Percentiles rank a stretch among this genome's conserved stretches.
phyloP scores from a whole-genome alignment of 2,888 invertebrate species.

The Agriopis leucophaearia region DNA sequence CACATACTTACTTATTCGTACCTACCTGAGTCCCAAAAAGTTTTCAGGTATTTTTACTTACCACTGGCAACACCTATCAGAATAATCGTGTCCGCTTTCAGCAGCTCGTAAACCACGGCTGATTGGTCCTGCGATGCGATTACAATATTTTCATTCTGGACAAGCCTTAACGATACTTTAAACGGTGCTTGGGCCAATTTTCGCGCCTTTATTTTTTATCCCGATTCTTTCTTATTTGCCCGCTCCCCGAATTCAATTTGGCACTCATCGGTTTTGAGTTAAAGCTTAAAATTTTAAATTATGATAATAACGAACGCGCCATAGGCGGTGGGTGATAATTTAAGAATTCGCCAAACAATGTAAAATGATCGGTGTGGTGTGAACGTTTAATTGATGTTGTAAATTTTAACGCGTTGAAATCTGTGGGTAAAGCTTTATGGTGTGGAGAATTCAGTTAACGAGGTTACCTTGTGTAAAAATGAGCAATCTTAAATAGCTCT shows the following conservation, averaged over 20 bases:
- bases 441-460: neutral
- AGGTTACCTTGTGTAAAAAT: neutral
- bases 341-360: conserved; percentile 71
- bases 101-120: conserved; percentile 73
- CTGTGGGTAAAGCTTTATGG: conserved; percentile 20
- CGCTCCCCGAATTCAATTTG: conserved; percentile 84
- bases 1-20: neutral
- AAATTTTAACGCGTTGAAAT: conserved; percentile 51
- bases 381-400: conserved; percentile 71
- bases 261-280: conserved; percentile 80
- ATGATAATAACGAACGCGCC: conserved; percentile 74
- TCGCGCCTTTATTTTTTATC: conserved; percentile 65
- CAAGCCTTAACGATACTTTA: conserved; percentile 83
- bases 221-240: conserved; percentile 71
- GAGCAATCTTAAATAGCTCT: neutral
- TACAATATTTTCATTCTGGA: conserved; percentile 78
- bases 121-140: conserved; percentile 62
- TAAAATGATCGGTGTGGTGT: conserved; percentile 64
- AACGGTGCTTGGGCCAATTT: conserved; percentile 79
- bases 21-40: neutral
- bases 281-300: conserved; percentile 73
- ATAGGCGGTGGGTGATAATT: conserved; percentile 74
- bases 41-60: conserved; percentile 5
- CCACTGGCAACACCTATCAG: conserved; percentile 17
- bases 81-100: conserved; percentile 68